Evolutionary conservation across 2,888 invertebrate genomes (phyloP), one percentile per base, ranked within the genome.

Genomic region (Phalera bucephala): DNA sequence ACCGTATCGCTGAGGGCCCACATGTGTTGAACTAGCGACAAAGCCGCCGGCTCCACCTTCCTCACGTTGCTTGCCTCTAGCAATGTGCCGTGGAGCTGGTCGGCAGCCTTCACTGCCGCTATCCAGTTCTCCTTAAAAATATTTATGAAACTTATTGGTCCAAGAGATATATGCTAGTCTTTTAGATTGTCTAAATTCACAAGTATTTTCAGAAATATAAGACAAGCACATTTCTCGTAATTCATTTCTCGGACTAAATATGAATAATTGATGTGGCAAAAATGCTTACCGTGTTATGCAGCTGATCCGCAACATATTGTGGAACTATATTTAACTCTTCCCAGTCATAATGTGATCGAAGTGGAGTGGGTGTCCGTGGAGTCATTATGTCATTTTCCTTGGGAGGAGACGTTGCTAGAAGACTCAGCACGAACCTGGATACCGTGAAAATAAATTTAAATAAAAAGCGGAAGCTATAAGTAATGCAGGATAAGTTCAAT

Each of bases 261-360:
- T n/a, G n/a, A n/a, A n/a, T n/a, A n/a, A n/a, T n/a, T n/a, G n/a
- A n/a, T n/a, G n/a, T n/a, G n/a, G n/a, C n/a, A 17, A 5, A 17
- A 31, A 12, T 11, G 70, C 88, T 88, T 78, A 94, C 95, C 90
- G 93, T 94, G 46, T 93, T 94, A 56, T 93, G 93, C 29, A 95
- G 83, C 63, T 94, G 93, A 51, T 92, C 90, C 11, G 93, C 71
- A 3, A 93, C 91, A 40, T 92, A 90, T 39, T 86, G 85, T 31
- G 93, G 92, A 8, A 94, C 91, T 15, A 93, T 77, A 4, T 89
- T 91, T 22, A 93, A 68, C 20, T 92, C 92, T 58, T 94, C 93
- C 93, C 94, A 93, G 29, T 80, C 66, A 55, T 89, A 89, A 40
- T 72, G 81, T 2, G 68, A 65, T 0, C 67, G 64, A 19, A 88